Conservation (phyloP, 2,113 vertebrate species). For the Rhea americana region DNA sequence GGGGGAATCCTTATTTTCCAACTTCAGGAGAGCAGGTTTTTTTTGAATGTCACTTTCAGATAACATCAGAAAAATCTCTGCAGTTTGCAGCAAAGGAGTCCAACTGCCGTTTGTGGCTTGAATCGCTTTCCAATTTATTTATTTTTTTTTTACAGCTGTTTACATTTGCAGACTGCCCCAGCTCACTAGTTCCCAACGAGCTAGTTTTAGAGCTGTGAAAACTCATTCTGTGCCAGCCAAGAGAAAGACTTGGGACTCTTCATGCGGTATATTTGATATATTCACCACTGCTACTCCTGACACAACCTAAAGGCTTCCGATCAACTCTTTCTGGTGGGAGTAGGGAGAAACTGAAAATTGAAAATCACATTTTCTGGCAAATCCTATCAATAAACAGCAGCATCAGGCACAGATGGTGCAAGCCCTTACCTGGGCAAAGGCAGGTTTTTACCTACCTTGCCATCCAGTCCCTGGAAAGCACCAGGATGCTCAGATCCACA, state of each 20-base stretch:
- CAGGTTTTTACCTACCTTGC: background rate
- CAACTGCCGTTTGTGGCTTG: background rate
- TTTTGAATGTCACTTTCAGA: constrained; percentile 33
- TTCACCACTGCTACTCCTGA: background rate
- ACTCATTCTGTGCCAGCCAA: background rate
- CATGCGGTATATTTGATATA: background rate
- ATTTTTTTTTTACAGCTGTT: background rate
- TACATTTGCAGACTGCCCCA: background rate
- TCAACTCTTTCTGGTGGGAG: background rate
- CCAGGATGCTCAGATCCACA: background rate
- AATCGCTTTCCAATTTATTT: constrained; percentile 20
- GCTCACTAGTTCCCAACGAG: background rate
- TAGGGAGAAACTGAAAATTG: no score
- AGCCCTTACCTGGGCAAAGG: background rate
- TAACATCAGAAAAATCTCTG: background rate
- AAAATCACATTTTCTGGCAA: background rate
- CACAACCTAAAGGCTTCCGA: background rate
- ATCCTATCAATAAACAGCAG: background rate
- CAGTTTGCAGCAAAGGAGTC: background rate
- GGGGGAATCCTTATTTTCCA: background rate
- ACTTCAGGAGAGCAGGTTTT: constrained; percentile 3
- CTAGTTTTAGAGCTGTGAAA: background rate
- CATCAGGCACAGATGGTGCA: accelerated
- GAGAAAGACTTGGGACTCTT: accelerated
- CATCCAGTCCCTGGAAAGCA: background rate